Conservation (phyloP, 2,113 vertebrate genomes). For the Paratilapia polleni region DNA sequence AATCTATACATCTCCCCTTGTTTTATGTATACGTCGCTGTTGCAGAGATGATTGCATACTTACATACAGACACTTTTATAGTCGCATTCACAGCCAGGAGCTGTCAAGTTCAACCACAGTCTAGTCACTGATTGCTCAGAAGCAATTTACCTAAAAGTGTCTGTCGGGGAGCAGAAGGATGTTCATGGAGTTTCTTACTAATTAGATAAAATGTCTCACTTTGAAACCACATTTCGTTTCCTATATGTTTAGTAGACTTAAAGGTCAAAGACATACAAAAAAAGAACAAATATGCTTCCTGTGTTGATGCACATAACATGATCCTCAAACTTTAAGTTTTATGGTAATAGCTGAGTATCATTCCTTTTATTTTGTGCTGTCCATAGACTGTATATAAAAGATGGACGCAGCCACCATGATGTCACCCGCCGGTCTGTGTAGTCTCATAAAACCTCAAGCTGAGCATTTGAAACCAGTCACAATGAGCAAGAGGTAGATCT, state of each 20-base stretch:
- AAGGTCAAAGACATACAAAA: neutral
- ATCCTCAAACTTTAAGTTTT: no score
- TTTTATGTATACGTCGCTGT: neutral
- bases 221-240: neutral
- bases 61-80: slow-evolving; percentile 12
- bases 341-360: neutral
- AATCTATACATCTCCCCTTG: neutral
- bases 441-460: neutral
- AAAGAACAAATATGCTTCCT: no score
- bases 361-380: neutral
- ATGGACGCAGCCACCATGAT: neutral
- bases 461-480: neutral
- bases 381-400: neutral
- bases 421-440: neutral
- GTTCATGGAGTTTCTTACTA: neutral
- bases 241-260: neutral
- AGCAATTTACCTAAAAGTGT: slow-evolving; percentile 22
- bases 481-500: neutral
- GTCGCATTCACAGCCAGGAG: slow-evolving; percentile 18
- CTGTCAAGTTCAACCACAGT: slow-evolving; percentile 48
- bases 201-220: neutral
- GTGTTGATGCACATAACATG: no score
- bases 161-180: neutral
- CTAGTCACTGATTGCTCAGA: slow-evolving; percentile 37
- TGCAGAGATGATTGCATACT: slow-evolving; percentile 23